Percentiles rank a stretch among this genome's conserved stretches.
These are phyloP conservation scores for Urophycis tenuis DNA, from an alignment of 2,797 vertebrate genomes.

Conservation along the genomic window DNA sequence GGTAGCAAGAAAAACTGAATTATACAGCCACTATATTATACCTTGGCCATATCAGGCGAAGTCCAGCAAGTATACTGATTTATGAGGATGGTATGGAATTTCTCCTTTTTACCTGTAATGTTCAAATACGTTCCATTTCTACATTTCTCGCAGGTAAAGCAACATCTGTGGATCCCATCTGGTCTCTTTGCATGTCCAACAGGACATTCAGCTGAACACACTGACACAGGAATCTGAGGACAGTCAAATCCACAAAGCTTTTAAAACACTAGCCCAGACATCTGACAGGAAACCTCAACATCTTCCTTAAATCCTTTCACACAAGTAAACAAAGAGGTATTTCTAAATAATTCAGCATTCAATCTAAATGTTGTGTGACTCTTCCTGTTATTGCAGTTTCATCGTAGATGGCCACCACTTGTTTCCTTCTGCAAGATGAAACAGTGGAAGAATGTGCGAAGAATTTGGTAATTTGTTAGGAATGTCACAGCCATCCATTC, in stretches of 20 bases:
- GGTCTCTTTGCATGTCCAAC: slow-evolving; percentile 53
- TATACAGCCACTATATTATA: too few species aligned
- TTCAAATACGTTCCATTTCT: slow-evolving; percentile 67
- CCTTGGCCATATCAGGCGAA: neutral
- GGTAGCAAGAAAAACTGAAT: neutral
- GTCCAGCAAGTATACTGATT: neutral
- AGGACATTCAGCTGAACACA: slow-evolving; percentile 67
- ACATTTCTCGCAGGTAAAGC: slow-evolving; percentile 69
- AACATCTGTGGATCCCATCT: slow-evolving; percentile 62
- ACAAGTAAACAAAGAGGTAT: neutral
- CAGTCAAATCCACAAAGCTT: slow-evolving; percentile 1
- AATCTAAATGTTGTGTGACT: neutral
- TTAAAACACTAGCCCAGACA: neutral
- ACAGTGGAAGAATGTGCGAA: neutral
- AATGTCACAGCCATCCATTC: neutral
- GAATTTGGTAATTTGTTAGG: too few species aligned
- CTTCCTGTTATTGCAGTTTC: neutral
- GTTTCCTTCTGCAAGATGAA: neutral
- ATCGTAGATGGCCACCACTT: neutral
- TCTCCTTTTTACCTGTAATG: slow-evolving; percentile 42
- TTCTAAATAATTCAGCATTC: neutral
- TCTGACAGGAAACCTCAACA: too few species aligned
- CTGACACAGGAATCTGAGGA: slow-evolving; percentile 59
- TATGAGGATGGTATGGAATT: neutral
- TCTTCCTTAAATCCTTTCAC: too few species aligned